Evolutionary conservation across 2,113 vertebrate genomes (phyloP).

Genomic region (Pteronura brasiliensis): DNA sequence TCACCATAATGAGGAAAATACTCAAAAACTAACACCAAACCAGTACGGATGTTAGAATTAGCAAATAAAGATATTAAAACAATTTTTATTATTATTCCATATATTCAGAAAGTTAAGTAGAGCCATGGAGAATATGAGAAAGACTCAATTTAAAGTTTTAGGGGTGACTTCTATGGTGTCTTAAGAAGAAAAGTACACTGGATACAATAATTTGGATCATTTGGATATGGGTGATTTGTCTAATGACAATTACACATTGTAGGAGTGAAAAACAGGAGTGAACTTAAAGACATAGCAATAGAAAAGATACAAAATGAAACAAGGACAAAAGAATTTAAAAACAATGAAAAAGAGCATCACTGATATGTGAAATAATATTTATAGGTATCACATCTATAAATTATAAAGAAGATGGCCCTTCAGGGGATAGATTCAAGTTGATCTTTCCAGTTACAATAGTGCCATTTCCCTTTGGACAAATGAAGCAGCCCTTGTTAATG

Average conservation of each 20-base stretch:
- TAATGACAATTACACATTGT: background rate
- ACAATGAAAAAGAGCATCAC: background rate
- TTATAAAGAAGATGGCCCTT: background rate
- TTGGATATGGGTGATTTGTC: background rate
- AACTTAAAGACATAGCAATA: background rate
- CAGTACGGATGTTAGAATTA: background rate
- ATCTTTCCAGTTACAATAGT: background rate
- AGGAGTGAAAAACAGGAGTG: background rate
- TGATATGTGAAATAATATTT: background rate
- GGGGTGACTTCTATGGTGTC: background rate
- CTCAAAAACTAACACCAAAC: background rate
- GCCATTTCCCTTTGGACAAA: background rate
- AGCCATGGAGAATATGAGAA: background rate
- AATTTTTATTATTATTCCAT: background rate
- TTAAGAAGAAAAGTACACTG: background rate
- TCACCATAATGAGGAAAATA: background rate
- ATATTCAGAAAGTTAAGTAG: background rate
- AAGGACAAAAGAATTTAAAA: background rate
- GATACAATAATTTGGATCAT: background rate
- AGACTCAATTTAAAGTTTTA: background rate
- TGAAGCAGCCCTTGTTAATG: background rate
- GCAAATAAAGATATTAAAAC: background rate
- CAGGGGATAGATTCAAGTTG: too few species aligned
- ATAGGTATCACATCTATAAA: background rate
- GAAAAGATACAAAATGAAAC: background rate